Percentiles rank a stretch among this genome's conserved stretches.
phyloP scores from a whole-genome alignment of 2,797 vertebrate species.

The Catharus ustulatus region DNA sequence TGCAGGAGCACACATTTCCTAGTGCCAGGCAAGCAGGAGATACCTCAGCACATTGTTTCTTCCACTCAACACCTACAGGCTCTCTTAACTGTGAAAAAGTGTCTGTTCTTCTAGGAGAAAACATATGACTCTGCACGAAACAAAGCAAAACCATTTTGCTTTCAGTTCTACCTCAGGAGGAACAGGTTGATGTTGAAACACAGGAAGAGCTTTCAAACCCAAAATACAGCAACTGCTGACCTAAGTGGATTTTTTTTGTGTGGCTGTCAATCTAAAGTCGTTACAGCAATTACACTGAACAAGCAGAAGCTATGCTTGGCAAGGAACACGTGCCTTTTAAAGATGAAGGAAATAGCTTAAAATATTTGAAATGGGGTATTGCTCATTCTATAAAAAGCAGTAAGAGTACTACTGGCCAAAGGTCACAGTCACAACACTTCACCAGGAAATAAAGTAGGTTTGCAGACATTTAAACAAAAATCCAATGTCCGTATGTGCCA shows the following conservation, averaged over 20 bases:
- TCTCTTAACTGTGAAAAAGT: not conserved
- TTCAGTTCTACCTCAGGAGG: not conserved
- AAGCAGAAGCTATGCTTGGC: not conserved
- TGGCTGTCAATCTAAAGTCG: not conserved
- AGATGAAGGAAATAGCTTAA: not conserved
- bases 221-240: not conserved
- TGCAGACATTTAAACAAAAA: not conserved
- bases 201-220: not conserved
- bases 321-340: not conserved
- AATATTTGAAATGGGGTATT: not conserved
- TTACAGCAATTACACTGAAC: not conserved
- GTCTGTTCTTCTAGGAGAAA: not conserved
- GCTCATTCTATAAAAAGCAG: not conserved
- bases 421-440: not conserved
- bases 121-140: not conserved
- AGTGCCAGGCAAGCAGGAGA: not conserved
- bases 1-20: not conserved
- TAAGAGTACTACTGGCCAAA: not conserved
- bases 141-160: not conserved
- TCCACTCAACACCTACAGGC: not conserved
- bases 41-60: not conserved
- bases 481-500: not conserved
- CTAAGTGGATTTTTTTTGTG: not conserved
- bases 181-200: not conserved
- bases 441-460: not conserved